A percentile compares a stretch with the other conserved stretches of the same genome.
phyloP scores from a whole-genome alignment of 2,888 invertebrate species.

The Drosophila heteroneura region DNA sequence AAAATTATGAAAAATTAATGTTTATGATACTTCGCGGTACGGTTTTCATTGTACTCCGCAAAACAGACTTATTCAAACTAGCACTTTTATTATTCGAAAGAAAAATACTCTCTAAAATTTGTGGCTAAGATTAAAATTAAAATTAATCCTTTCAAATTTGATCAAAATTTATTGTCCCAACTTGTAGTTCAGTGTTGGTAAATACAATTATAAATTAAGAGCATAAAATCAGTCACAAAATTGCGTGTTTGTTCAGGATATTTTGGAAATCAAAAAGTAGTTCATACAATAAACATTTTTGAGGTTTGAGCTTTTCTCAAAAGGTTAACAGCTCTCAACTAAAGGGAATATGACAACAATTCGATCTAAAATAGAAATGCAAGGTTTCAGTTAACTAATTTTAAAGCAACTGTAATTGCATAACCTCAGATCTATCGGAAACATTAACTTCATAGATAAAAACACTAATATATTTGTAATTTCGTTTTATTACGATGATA shows the following conservation, averaged over 20 bases:
- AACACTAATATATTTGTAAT: not conserved
- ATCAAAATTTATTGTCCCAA: not conserved
- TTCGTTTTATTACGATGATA: not conserved
- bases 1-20: conserved; percentile 72
- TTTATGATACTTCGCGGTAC: conserved; percentile 2
- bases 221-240: fast-evolving
- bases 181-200: not conserved
- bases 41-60: conserved; percentile 6
- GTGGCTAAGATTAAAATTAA: not conserved
- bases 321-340: not conserved
- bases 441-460: not conserved
- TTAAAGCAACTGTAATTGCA: not conserved
- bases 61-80: not conserved
- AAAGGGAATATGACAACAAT: not conserved
- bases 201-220: not conserved
- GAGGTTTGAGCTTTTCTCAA: not conserved
- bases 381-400: not conserved
- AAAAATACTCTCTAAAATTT: not conserved
- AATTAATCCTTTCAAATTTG: not conserved
- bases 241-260: not conserved
- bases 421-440: not conserved
- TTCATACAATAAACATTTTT: not conserved
- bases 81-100: conserved; percentile 26
- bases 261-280: not conserved
- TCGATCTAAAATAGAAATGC: not conserved